A percentile compares a stretch with the other conserved stretches of the same genome.
These are phyloP conservation scores for Spodoptera frugiperda DNA, from an alignment of 1,140 invertebrate genomes.

Conservation along the genomic window DNA sequence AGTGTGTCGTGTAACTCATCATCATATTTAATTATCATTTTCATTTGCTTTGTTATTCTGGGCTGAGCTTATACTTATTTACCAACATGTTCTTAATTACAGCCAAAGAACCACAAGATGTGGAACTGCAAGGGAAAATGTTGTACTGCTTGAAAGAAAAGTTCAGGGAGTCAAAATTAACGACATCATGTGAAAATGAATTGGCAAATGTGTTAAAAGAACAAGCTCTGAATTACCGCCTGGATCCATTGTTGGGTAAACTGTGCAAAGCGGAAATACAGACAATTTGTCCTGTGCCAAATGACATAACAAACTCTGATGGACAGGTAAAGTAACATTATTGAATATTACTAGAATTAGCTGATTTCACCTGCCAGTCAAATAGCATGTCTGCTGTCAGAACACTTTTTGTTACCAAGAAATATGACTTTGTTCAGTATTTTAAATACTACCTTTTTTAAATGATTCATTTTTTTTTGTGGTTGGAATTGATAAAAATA, in stretches of 20 bases:
- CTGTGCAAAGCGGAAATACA: conserved; percentile 91
- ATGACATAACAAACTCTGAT: conserved; percentile 84
- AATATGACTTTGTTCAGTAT: too few species aligned
- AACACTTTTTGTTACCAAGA: too few species aligned
- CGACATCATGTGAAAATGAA: conserved; percentile 92
- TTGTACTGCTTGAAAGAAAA: conserved; percentile 91
- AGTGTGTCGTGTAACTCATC: too few species aligned
- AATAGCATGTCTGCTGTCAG: too few species aligned
- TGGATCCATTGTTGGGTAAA: conserved; percentile 93
- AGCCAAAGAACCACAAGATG: conserved; percentile 85
- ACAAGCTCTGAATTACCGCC: conserved; percentile 94
- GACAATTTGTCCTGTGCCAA: conserved; percentile 87
- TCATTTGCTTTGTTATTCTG: background rate
- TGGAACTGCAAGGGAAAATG: conserved; percentile 89
- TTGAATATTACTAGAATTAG: too few species aligned
- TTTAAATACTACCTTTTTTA: too few species aligned
- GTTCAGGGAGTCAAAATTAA: conserved; percentile 91
- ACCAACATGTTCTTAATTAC: conserved; percentile 50
- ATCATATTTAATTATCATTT: too few species aligned
- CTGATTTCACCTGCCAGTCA: too few species aligned
- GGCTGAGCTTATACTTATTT: too few species aligned
- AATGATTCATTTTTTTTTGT: too few species aligned
- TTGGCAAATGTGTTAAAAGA: conserved; percentile 93
- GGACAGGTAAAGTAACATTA: conserved; percentile 82
- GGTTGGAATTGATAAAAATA: too few species aligned